Conservation (phyloP, 2,113 vertebrate genomes). For the Triplophysa rosa region DNA sequence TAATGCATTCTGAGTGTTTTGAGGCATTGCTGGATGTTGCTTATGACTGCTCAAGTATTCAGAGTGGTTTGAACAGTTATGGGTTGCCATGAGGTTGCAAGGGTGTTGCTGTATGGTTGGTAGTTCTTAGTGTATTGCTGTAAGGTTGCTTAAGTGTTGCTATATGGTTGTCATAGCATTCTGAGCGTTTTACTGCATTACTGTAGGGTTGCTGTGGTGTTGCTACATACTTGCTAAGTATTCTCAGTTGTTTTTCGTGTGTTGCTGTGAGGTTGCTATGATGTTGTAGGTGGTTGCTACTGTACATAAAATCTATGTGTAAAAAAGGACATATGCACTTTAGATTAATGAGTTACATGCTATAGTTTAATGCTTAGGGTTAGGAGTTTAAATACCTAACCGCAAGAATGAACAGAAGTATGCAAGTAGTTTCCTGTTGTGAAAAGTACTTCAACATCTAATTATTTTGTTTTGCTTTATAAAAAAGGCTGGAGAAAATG, state of each 20-base stretch:
- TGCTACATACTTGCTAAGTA: no score
- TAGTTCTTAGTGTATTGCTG: background rate
- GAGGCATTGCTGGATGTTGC: no score
- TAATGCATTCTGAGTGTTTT: no score
- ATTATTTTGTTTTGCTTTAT: background rate
- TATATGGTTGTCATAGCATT: no score
- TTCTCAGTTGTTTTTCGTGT: background rate
- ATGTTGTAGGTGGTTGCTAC: background rate
- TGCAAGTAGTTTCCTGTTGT: no score
- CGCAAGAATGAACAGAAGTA: background rate
- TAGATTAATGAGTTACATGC: no score
- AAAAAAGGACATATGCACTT: no score
- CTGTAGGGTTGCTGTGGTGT: background rate
- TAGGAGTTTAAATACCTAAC: background rate
- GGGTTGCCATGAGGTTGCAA: background rate
- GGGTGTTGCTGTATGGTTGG: no score
- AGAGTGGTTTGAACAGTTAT: background rate
- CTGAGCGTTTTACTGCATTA: background rate
- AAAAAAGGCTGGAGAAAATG: slow-evolving; percentile 30
- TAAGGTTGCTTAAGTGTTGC: background rate
- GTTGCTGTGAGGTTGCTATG: background rate
- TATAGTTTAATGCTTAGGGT: no score
- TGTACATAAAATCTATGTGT: no score
- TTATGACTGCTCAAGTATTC: no score
- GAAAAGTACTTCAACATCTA: background rate